Percentiles rank a stretch among this genome's conserved stretches.
Conservation (phyloP, 2,113 vertebrate genomes). For the Marmota monax region DNA sequence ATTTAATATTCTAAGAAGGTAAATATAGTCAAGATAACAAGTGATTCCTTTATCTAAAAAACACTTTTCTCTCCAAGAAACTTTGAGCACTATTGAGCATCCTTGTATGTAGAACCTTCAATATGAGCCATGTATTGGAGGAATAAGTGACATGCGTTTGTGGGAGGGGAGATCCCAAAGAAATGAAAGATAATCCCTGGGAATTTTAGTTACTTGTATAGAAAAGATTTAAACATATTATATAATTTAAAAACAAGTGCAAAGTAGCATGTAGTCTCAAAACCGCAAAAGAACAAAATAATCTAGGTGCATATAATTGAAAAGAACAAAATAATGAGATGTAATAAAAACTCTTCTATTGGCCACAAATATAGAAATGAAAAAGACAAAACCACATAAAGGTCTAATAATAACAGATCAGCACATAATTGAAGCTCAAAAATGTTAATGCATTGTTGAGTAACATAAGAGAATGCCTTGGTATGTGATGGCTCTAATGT, state of each 20-base stretch:
- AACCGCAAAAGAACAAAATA: neutral
- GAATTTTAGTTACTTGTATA: neutral
- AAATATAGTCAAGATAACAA: constrained; percentile 4
- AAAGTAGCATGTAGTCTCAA: neutral
- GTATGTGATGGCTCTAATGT: neutral
- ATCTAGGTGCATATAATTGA: neutral
- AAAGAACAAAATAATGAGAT: neutral
- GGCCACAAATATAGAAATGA: neutral
- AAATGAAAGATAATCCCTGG: neutral
- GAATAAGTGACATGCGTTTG: neutral
- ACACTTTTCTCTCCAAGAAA: neutral
- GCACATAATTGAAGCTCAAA: neutral
- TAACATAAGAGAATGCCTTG: neutral
- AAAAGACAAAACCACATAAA: neutral
- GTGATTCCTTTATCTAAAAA: neutral
- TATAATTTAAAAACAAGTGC: neutral
- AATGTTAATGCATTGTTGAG: neutral
- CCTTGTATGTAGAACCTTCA: neutral
- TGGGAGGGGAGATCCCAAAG: neutral
- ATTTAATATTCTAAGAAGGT: neutral
- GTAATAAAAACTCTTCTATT: neutral
- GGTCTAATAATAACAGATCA: neutral
- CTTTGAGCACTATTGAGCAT: neutral
- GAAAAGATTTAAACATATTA: neutral
- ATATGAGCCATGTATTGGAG: neutral